These are phyloP conservation scores for Xestia xanthographa DNA, from an alignment of 2,888 invertebrate species.

Conservation along the genomic window DNA sequence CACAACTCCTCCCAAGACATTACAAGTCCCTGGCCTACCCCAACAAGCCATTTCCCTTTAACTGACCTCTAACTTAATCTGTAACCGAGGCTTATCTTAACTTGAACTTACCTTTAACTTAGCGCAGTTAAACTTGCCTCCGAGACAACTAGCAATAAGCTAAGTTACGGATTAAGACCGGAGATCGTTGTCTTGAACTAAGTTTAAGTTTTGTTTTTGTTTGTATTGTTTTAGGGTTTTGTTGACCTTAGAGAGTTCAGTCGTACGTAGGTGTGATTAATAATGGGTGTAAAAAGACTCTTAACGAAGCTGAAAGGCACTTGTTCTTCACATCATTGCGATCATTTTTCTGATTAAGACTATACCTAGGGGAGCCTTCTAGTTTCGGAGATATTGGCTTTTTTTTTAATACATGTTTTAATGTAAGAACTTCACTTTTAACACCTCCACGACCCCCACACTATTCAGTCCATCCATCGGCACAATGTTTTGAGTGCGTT, in stretches of 20 bases:
- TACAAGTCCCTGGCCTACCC: slow-evolving; percentile 29
- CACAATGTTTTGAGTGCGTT: too few species aligned
- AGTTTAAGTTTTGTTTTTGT: slow-evolving; percentile 37
- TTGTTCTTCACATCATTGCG: too few species aligned
- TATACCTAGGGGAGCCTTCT: too few species aligned
- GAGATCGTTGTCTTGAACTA: slow-evolving; percentile 49
- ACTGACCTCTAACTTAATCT: slow-evolving; percentile 10
- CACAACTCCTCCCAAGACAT: background rate
- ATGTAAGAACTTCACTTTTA: too few species aligned
- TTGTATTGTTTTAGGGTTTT: slow-evolving; percentile 9
- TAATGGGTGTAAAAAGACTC: too few species aligned
- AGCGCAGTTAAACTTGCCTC: slow-evolving; percentile 33
- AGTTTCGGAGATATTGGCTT: too few species aligned
- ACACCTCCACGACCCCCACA: too few species aligned
- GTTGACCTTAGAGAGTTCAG: background rate
- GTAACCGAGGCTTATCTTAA: slow-evolving; percentile 53
- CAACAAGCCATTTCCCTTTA: slow-evolving; percentile 45
- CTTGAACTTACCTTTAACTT: slow-evolving; percentile 54
- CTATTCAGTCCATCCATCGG: too few species aligned
- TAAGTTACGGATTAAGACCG: slow-evolving; percentile 58
- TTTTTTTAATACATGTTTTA: too few species aligned
- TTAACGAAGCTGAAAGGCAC: too few species aligned
- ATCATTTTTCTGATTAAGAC: too few species aligned
- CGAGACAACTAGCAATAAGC: slow-evolving; percentile 42
- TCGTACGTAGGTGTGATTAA: background rate